These are phyloP conservation scores for Cephus spinipes DNA, from an alignment of 2,888 invertebrate genomes.

Conservation along the genomic window DNA sequence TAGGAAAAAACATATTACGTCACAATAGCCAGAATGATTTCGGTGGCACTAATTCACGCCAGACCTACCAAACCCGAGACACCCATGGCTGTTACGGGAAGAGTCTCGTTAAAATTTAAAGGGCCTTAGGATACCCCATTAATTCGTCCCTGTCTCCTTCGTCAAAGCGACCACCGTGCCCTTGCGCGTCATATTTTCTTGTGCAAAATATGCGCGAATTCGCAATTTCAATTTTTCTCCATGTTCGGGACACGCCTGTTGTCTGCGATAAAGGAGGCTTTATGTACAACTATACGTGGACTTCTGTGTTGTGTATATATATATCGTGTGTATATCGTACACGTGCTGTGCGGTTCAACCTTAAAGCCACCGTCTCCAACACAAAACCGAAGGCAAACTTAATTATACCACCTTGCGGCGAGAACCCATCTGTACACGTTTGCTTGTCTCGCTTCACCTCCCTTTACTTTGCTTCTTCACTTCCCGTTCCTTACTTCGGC, in stretches of 20 bases:
- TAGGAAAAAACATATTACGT: not conserved
- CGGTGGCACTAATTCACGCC: not conserved
- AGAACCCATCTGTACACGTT: not conserved
- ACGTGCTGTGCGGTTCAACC: not conserved
- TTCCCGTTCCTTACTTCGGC: not conserved
- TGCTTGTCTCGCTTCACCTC: not conserved
- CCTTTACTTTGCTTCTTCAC: not conserved
- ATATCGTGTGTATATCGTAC: not conserved
- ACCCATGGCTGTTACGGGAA: too few relatives aligned
- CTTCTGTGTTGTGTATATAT: too few relatives aligned
- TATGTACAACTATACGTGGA: not conserved
- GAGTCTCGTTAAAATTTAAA: too few relatives aligned
- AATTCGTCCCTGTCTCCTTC: not conserved
- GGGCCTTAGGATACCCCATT: not conserved
- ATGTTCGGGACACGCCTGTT: not conserved
- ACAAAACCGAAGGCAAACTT: constrained; percentile 1
- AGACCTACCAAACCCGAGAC: not conserved
- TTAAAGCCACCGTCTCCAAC: not conserved
- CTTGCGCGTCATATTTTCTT: not conserved
- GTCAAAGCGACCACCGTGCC: not conserved
- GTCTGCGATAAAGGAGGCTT: constrained; percentile 1
- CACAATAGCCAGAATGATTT: not conserved
- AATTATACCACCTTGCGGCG: constrained; percentile 4
- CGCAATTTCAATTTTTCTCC: not conserved
- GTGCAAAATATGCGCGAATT: constrained; percentile 1